Base-by-base conservation (phyloP, 2,888 invertebrate genomes). In the Serripes groenlandicus region DNA sequence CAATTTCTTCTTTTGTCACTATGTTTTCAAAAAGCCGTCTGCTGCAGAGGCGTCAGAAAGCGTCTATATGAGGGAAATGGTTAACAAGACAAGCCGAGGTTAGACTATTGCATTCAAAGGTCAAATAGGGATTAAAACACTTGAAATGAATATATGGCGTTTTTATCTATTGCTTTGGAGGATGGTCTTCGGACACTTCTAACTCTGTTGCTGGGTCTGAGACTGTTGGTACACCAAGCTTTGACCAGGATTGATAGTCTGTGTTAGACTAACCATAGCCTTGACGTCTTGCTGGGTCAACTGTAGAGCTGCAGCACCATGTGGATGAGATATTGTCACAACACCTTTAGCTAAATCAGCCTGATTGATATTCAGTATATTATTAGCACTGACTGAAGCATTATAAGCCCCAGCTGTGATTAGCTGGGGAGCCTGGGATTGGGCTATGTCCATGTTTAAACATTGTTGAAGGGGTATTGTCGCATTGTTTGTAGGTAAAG, bases 401-500 rank as follows among this genome's bases (percentile, higher is more conserved):
- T 77, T 76, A 32, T 86, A 82, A 7, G 78, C 66, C 21, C 37
- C 75, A 11, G 72, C 62, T n/a, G 73, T 74, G 3, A 86, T 77
- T 1, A 75, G 52, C 30, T 81, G 80, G 0, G 82, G 32, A 11
- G 56, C 52, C 37, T 79, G 79, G 21, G 75, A 73, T 62, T 81
- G 79, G 21, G 83, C 71, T 35, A 83, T 74, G 15, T 81, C 81
- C 11, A 86, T 79, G 77, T 86, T 83, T 5, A 83, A 35, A 1
- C 83, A 71, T 35, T 81, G 83, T 37, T 86, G 86, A 28, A 86
- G n/a, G 0, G 80, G 86, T 49, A 86, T 80, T 9, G 86, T 62
- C 11, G 87, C 77, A 66, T 83, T 82, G 52, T 83, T 90, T 18
- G 88, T 89, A 3, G 90, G 90, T 32, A 90, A 83, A 68, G 88